Evolutionary conservation across 2,888 invertebrate genomes (phyloP).

Genomic region (Dasypogon diadema): DNA sequence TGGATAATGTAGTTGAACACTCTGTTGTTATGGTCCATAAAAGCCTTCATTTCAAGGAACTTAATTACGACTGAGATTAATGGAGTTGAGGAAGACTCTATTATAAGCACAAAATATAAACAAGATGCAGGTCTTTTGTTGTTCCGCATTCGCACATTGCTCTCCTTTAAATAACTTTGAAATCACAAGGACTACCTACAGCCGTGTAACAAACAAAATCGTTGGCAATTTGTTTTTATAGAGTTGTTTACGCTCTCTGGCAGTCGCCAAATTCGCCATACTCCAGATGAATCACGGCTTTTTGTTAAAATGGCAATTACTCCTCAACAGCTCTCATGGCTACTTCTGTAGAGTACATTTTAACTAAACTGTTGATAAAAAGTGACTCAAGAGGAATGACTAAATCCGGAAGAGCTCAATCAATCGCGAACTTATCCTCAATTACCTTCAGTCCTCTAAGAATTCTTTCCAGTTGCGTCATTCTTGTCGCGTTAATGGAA

Average conservation of each 20-base stretch:
- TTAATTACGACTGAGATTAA: too few species aligned
- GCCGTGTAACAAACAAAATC: too few species aligned
- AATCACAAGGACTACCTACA: too few species aligned
- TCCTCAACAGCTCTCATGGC: background rate
- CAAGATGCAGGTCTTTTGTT: too few species aligned
- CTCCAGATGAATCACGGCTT: background rate
- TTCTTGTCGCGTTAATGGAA: background rate
- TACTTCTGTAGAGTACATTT: background rate
- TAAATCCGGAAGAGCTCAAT: constrained; percentile 30
- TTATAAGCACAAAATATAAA: too few species aligned
- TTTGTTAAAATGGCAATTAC: background rate
- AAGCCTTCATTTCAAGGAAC: too few species aligned
- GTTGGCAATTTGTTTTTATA: background rate
- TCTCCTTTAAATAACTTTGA: too few species aligned
- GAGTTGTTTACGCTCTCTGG: background rate
- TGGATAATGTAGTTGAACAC: too few species aligned
- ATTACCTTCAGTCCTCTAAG: constrained; percentile 7
- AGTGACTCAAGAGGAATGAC: constrained; percentile 22
- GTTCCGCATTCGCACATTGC: too few species aligned
- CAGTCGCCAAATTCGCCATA: background rate
- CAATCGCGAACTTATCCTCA: background rate
- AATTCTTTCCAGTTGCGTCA: constrained; percentile 27
- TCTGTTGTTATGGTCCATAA: too few species aligned
- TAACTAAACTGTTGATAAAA: background rate
- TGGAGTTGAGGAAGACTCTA: too few species aligned